Evolutionary conservation across 2,113 vertebrate genomes (phyloP), one percentile per base, ranked within the genome.

Genomic region (Pelmatolapia mariae): DNA sequence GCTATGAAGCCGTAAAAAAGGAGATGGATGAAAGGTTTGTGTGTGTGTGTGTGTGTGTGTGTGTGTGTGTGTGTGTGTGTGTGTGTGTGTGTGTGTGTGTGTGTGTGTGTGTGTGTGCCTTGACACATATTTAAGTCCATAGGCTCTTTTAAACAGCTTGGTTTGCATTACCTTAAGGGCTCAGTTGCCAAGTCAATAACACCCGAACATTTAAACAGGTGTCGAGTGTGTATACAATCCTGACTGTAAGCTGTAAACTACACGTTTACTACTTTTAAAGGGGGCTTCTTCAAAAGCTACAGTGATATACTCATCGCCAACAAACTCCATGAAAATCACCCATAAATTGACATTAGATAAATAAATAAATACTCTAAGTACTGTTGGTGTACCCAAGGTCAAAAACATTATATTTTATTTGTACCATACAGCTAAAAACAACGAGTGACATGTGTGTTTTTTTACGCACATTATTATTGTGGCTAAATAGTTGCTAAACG

Each of bases 131-230:
- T 85, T 43, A 82, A 78, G 36, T 54, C 24, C 43, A 89, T 19
- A 85, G 16, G 9, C 36, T n/a, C 76, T 84, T 84, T 90, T 68
- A 81, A 89, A 85, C 59, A 81, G 80, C 53, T 79, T 68, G 82
- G 2, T 82, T 81, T 82, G 56, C 83, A 86, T 84, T 89, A 88
- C 84, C 89, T 89, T 11, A 13, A 50, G 86, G 82, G 38, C 66
- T 78, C 52, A 3, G 84, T 43, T 36, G 22, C 53, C 36, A 6
- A 59, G 76, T 80, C 82, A 86, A 53, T 89, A 86, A 76, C 81
- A 83, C 43, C 8, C 7, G 10, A 22, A 76, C 38, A 81, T 71
- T 43, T 81, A 38, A 89, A 71, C 82, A 87, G 82, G 79, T 87
- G 86, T 89, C 78, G 73, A 83, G 38, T 86, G 73, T 88, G 26